phyloP scores from a whole-genome alignment of 2,888 invertebrate species.

The Tinea pellionella region DNA sequence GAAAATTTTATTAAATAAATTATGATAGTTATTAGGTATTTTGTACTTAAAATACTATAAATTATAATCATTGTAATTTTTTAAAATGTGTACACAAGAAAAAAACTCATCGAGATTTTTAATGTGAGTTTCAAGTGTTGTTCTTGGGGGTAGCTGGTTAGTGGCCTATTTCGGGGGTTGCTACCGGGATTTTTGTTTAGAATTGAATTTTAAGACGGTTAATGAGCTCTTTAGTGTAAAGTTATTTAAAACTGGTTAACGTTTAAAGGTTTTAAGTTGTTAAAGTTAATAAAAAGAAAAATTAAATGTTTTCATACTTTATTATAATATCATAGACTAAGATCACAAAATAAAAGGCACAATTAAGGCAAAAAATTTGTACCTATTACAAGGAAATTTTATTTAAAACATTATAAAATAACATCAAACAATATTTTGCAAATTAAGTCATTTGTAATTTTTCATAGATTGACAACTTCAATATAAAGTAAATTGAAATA shows the following conservation, averaged over 20 bases:
- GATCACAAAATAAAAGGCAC: slow-evolving; percentile 13
- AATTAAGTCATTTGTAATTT: not conserved
- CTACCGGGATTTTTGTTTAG: slow-evolving; percentile 43
- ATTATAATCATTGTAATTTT: too few relatives aligned
- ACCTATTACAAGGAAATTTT: not conserved
- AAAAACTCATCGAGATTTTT: too few relatives aligned
- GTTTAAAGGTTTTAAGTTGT: too few relatives aligned
- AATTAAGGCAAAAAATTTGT: not conserved
- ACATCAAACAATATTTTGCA: not conserved
- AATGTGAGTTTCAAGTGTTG: not conserved
- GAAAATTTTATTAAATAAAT: too few relatives aligned
- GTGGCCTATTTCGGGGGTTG: slow-evolving; percentile 18
- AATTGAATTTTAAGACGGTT: slow-evolving; percentile 30
- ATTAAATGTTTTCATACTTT: not conserved
- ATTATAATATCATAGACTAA: slow-evolving; percentile 3
- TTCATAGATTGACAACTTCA: not conserved
- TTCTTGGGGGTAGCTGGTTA: not conserved
- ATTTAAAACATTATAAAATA: not conserved
- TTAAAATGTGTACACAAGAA: too few relatives aligned
- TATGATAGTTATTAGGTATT: too few relatives aligned
- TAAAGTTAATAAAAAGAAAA: slow-evolving; percentile 17
- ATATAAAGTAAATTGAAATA: not conserved
- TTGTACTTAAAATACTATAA: too few relatives aligned
- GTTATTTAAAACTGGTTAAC: slow-evolving; percentile 20
- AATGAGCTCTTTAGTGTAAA: slow-evolving; percentile 28